Percentiles rank a stretch among this genome's conserved stretches.
Conservation (phyloP, 2,113 vertebrate species). For the Scolopax mira region DNA sequence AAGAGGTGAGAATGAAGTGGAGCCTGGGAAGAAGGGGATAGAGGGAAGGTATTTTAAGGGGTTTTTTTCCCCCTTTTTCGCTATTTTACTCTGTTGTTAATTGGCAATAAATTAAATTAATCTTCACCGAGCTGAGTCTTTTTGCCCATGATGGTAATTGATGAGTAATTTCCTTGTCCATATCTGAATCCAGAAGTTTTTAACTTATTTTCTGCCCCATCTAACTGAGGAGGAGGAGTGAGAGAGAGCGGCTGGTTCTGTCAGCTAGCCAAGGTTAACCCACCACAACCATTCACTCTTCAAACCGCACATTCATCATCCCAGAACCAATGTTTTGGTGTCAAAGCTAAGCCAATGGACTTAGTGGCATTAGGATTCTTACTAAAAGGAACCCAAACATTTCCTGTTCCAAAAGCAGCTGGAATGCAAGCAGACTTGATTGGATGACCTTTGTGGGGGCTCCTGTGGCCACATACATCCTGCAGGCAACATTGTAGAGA, state of each 20-base stretch:
- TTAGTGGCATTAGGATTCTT: neutral
- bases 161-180: neutral
- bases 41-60: neutral
- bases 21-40: neutral
- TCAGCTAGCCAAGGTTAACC: neutral
- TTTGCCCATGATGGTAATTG: neutral
- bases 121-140: neutral
- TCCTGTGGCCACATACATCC: neutral
- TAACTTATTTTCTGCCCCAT: neutral
- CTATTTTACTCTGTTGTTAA: neutral
- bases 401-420: neutral
- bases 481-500: neutral
- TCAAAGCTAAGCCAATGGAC: neutral
- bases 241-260: neutral
- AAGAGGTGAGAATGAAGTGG: neutral
- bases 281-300: neutral
- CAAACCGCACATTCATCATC: neutral
- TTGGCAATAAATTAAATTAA: neutral
- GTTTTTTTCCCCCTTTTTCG: neutral
- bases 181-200: neutral
- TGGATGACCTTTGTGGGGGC: neutral
- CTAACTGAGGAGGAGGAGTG: neutral
- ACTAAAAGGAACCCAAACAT: neutral
- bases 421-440: neutral
- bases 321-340: neutral